These are phyloP conservation scores for Dascillus cervinus DNA, from an alignment of 2,888 invertebrate genomes.

Conservation along the genomic window DNA sequence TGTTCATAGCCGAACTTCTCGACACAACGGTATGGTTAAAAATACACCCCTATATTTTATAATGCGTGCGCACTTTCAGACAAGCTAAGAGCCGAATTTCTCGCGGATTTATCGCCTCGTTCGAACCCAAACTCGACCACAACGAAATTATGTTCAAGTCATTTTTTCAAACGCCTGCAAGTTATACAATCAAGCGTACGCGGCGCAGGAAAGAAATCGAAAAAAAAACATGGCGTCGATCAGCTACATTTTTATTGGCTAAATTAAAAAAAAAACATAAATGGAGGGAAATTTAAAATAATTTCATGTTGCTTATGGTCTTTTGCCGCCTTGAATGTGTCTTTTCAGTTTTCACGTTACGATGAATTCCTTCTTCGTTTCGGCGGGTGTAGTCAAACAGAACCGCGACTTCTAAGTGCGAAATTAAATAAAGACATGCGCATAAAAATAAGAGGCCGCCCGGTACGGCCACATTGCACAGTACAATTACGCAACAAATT, in stretches of 20 bases:
- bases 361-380: conserved; percentile 5
- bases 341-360: conserved; percentile 4
- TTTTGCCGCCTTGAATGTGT: conserved; percentile 15
- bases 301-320: conserved; percentile 21
- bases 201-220: no score
- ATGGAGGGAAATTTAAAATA: no score
- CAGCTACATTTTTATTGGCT: no score
- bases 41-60: conserved; percentile 15
- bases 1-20: no score
- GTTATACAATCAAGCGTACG: no score
- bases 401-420: conserved; percentile 15
- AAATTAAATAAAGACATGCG: conserved; percentile 20
- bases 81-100: conserved; percentile 4
- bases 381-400: conserved; percentile 3
- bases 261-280: no score
- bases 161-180: no score
- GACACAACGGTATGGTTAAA: conserved; percentile 15
- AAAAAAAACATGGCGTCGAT: no score
- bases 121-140: no score
- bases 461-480: conserved; percentile 23
- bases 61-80: conserved; percentile 11
- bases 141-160: no score
- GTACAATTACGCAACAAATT: conserved; percentile 23
- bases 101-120: no score
- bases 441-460: conserved; percentile 28